Percentiles rank a stretch among this genome's conserved stretches.
Conservation (phyloP, 2,113 vertebrate genomes). For the Redunca redunca region DNA sequence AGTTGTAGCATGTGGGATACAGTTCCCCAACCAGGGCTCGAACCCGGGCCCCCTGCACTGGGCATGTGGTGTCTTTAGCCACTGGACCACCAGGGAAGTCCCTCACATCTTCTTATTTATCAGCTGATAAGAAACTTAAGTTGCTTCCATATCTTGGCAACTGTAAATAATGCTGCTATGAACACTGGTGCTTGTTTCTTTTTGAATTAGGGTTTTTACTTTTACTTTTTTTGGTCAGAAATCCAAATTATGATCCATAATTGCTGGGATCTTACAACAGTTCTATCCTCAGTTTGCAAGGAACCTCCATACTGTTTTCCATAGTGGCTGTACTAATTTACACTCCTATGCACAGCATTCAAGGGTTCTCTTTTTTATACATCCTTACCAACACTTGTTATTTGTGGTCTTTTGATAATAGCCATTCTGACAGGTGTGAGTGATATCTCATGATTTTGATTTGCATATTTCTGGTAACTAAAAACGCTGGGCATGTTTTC, state of each 20-base stretch:
- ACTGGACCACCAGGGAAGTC: neutral
- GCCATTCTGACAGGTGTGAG: neutral
- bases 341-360: neutral
- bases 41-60: neutral
- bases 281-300: neutral
- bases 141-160: neutral
- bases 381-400: neutral
- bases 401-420: neutral
- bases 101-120: neutral
- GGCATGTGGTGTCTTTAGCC: neutral
- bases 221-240: neutral
- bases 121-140: neutral
- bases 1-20: neutral
- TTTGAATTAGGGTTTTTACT: neutral
- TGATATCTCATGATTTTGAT: neutral
- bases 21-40: neutral
- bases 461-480: neutral
- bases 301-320: neutral
- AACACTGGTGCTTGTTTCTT: neutral
- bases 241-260: neutral
- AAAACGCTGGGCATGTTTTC: neutral
- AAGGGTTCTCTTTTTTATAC: neutral
- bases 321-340: neutral
- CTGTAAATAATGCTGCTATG: neutral
- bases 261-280: neutral